Percentiles rank a stretch among this genome's conserved stretches.
phyloP scores from a whole-genome alignment of 2,113 vertebrate genomes.

The Orycteropus afer region DNA sequence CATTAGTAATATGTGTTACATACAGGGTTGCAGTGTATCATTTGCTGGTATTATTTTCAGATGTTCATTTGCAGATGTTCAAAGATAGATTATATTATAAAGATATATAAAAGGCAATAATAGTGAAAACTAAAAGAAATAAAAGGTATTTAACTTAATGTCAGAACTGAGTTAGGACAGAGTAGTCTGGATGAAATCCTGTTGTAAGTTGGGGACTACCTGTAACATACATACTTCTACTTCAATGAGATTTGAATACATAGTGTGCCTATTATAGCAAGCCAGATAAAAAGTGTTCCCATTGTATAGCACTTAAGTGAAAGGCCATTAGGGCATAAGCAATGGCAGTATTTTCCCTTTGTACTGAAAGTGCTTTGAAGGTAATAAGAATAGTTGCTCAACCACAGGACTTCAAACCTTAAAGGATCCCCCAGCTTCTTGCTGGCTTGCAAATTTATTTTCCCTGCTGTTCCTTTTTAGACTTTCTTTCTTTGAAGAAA shows the following conservation, averaged over 20 bases:
- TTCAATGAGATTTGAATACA: background rate
- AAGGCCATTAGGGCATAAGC: background rate
- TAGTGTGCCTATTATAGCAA: background rate
- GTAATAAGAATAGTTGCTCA: background rate
- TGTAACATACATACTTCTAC: background rate
- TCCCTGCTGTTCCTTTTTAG: slow-evolving; percentile 9
- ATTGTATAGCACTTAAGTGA: background rate
- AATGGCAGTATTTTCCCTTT: background rate
- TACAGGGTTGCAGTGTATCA: background rate
- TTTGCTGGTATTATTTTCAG: background rate
- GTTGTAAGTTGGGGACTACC: background rate
- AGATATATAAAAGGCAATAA: background rate
- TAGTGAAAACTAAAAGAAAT: background rate
- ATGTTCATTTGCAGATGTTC: background rate
- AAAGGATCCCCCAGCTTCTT: background rate
- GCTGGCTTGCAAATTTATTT: slow-evolving; percentile 46
- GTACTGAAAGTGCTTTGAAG: background rate
- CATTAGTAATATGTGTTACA: background rate
- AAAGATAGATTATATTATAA: background rate
- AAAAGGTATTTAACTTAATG: background rate
- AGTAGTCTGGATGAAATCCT: background rate
- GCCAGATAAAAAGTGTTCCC: background rate
- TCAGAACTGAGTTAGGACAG: accelerated
- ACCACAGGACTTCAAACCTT: background rate
- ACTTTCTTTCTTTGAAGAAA: slow-evolving; percentile 22